Evolutionary conservation across 2,888 invertebrate species (phyloP), one percentile per base, ranked within the genome.

Genomic region (Cephalotes varians): DNA sequence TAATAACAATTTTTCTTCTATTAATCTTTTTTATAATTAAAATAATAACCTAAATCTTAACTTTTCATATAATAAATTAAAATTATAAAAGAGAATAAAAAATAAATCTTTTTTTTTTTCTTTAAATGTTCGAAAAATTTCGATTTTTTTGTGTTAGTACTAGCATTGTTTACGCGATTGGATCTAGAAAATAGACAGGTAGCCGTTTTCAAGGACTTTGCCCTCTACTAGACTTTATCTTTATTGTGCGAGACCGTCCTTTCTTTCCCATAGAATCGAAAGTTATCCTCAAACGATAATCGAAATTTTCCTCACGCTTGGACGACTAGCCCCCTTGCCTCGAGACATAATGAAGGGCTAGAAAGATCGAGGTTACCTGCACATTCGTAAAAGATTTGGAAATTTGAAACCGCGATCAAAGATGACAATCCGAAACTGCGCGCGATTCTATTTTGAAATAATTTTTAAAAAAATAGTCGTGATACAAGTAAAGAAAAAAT

Each of bases 121-220:
- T 60, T 28, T 81, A 83, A 87, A 86, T 88, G 84, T 88, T 90
- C 86, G 82, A 83, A 44, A 85, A 85, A 89, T 90, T 28, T 31
- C 31, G 49, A 82, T 88, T 85, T 72, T 44, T 21, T 49, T 31
- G n/a, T 40, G 10, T 12, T 40, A 15, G 5, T 47, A 44, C 67
- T 54, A 81, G 25, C 31, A 64, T 64, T 34, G 54, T 76, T 71
- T 58, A 72, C 44, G 69, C 60, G 83, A 83, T 65, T 86, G 87
- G 88, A 73, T 85, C 87, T 89, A 92, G 91, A 92, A 93, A 94
- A 85, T 91, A 92, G 92, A 89, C 93, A 93, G 93, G 93, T 94
- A 93, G 91, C 40, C 85, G 65, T 64, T 88, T 88, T 73, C 77
- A 84, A 87, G 88, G 85, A 86, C 86, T 64, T 65, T 60, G 81